Evolutionary conservation across 1,140 invertebrate genomes (phyloP).

Genomic region (Druon quercuslanigerum): DNA sequence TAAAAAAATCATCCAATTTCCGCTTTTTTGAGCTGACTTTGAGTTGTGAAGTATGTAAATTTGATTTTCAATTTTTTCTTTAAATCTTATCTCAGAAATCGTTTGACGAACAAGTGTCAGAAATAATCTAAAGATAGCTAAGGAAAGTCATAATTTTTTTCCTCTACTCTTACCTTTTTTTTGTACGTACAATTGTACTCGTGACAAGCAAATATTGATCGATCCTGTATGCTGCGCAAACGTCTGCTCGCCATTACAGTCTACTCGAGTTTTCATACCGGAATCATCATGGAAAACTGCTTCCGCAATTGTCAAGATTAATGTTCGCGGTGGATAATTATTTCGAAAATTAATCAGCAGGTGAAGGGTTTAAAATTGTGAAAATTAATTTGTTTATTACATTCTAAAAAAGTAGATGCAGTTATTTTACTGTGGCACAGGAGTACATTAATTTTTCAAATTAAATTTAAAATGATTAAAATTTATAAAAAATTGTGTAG

Average conservation of each 20-base stretch:
- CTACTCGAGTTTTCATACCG: not conserved
- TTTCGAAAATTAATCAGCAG: not conserved
- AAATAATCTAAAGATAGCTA: not conserved
- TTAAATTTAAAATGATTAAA: no score
- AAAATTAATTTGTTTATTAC: not conserved
- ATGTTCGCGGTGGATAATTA: not conserved
- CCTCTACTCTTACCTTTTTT: not conserved
- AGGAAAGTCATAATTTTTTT: not conserved
- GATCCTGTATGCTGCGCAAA: conserved; percentile 36
- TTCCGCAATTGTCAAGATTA: not conserved
- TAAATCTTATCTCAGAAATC: not conserved
- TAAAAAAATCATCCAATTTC: no score
- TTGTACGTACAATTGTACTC: not conserved
- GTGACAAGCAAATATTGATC: conserved; percentile 42
- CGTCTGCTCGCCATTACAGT: conserved; percentile 21
- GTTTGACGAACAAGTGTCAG: not conserved
- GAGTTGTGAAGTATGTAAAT: no score
- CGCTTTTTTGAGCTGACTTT: no score
- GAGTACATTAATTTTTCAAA: no score
- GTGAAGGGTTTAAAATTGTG: not conserved
- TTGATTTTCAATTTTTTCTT: not conserved
- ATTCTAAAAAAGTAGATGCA: not conserved
- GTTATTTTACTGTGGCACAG: no score
- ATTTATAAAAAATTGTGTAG: no score
- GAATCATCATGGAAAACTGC: conserved; percentile 12